Base-by-base conservation (phyloP, 2,888 invertebrate species). In the Poecilus cupreus region DNA sequence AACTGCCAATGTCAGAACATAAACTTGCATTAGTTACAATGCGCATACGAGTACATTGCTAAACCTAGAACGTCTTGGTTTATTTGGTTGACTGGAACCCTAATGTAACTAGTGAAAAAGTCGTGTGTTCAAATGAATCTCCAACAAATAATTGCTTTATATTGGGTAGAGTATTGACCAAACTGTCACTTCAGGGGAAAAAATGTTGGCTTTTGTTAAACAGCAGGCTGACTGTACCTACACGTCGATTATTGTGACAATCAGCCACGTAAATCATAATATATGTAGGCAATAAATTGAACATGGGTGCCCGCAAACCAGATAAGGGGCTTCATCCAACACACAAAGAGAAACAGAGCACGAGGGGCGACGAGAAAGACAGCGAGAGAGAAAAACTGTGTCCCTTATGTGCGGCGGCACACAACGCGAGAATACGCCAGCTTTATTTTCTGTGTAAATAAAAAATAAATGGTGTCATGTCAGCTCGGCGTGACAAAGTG, bases 401-500 rank as follows among this genome's bases (percentile, higher is more conserved):
- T 75, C 51, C 75, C 75, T 49, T 75, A 20, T 26, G 43, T 43
- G 13, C 10, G 49, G 18, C 18, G 37, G 16, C 2, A 54, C 18
- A 22, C 54, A 18, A 22, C 43, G 10, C 39, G 37, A 54, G 39
- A 68, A 68, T 60, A 68, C 68, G 37, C 13, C 13, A 54, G 80
- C 72, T 80, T 72, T 72, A 80, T 72, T 80, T 72, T 80, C 80
- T 72, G 54, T 80, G 80, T 80, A 80, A 80, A 80, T 80, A 80
- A 80, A 80, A 80, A 80, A 80, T 74, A 80, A 80, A 80, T 80
- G 80, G 37, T 57, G 80, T 60, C 51, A 43, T 79, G 83, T 84
- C 82, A 82, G 80, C 82, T 84, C 82, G 82, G 84, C 83, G 85
- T 86, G 86, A 86, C 86, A 85, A 85, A 86, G 85, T 86, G 85